phyloP scores from a whole-genome alignment of 2,888 invertebrate species.

The Celastrina argiolus region DNA sequence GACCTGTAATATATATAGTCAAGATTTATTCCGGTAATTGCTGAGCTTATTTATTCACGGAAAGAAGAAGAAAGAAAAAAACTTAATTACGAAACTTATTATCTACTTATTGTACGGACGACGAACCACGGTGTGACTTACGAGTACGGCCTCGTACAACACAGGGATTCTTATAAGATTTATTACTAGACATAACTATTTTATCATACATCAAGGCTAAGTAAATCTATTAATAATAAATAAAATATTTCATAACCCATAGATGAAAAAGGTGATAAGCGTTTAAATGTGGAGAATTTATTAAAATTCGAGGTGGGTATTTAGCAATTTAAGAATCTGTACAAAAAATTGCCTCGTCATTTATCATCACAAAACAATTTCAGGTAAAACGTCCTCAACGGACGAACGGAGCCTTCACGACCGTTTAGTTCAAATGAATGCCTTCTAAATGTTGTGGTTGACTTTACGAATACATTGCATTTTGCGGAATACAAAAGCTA shows the following conservation, averaged over 20 bases:
- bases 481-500: no score
- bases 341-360: conserved; percentile 17
- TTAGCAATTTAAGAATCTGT: conserved; percentile 8
- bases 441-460: not conserved
- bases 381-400: not conserved
- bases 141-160: no score
- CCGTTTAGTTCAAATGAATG: not conserved
- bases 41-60: no score
- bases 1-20: no score
- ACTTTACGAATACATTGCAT: no score
- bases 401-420: not conserved
- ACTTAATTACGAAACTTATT: no score
- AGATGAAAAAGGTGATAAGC: not conserved
- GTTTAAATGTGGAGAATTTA: conserved; percentile 1
- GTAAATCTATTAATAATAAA: not conserved
- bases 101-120: no score
- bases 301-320: conserved; percentile 5
- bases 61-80: no score
- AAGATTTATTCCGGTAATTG: no score
- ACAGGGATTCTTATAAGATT: not conserved
- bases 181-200: not conserved
- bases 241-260: not conserved
- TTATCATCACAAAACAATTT: conserved; percentile 17
- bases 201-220: not conserved
- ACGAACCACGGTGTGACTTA: no score